Conservation (phyloP, 2,797 vertebrate genomes). For the Tragopan temminckii region DNA sequence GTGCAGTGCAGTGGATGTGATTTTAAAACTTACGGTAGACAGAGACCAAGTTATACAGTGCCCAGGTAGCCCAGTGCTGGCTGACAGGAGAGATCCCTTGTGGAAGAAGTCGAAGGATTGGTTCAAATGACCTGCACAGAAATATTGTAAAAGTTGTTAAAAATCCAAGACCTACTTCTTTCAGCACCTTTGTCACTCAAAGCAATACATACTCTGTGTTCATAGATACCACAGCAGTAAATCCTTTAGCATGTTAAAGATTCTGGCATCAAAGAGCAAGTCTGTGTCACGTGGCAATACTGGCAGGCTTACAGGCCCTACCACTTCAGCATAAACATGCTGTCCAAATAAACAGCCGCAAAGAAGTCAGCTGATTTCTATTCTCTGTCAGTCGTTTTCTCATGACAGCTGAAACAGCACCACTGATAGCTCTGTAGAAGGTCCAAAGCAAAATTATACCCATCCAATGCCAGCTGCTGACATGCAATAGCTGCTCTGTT, state of each 20-base stretch:
- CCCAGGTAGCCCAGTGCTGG: slow-evolving; percentile 99
- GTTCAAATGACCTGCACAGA: slow-evolving; percentile 93
- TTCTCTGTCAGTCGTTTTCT: not conserved
- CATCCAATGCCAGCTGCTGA: not conserved
- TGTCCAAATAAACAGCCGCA: not conserved
- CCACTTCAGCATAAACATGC: not conserved
- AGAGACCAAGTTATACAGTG: slow-evolving; percentile 96
- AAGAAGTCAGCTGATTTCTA: not conserved
- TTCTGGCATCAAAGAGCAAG: not conserved
- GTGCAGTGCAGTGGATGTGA: not conserved
- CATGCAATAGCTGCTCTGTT: accelerated
- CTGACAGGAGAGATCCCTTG: slow-evolving; percentile 95
- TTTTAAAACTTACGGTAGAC: slow-evolving; percentile 93
- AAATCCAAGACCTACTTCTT: not conserved
- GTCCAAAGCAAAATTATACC: not conserved
- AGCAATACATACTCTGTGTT: not conserved
- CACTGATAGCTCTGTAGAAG: not conserved
- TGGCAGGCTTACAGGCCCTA: not conserved
- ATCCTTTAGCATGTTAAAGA: not conserved
- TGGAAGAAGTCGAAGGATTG: slow-evolving; percentile 95
- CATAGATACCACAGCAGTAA: not conserved
- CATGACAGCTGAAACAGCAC: not conserved
- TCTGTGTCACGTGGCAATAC: not conserved
- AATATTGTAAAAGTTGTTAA: slow-evolving; percentile 1
- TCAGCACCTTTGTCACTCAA: not conserved